Evolutionary conservation across 2,797 vertebrate species (phyloP), one percentile per base, ranked within the genome.

Genomic region (Crenichthys baileyi): DNA sequence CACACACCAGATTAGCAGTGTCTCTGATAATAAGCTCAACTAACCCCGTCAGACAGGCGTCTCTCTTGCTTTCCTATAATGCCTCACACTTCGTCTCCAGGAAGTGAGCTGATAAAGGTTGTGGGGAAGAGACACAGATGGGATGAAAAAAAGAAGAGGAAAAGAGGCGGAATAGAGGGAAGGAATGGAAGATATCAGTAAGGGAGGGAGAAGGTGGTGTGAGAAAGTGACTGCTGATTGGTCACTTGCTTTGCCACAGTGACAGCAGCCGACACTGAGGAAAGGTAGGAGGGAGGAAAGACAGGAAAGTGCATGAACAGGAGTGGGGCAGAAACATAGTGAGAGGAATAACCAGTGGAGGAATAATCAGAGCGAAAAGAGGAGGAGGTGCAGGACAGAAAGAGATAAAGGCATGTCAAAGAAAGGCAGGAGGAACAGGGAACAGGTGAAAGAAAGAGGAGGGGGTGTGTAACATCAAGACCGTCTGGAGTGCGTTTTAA

Each of bases 41-140:
- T 93, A 94, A 94, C 93, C 93, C 91, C 70, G 88, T 93, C 93
- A 94, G 93, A 94, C 93, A 92, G 91, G 88, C 90, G 90, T 92
- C 92, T 92, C 89, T n/a, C 56, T 26, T 9, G 8, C 89, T 92
- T 90, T 94, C 92, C 93, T 93, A 94, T 83, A 93, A 94, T 93
- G 89, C 93, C 90, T 90, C 91, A 88, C 81, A 88, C 89, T 90
- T 90, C 26, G 85, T 91, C 90, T 93, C 88, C 92, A 94, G 93
- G 90, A 95, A 94, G 92, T 93, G 91, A 91, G 87, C 80, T 89
- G 90, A 91, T 90, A 86, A 87, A 91, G 91, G 90, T 88, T 87
- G 90, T 29, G 51, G 86, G 85, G 88, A 88, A 85, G 90, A 79
- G 81, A 88, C 78, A 88, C 82, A 89, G 86, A 88, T 85, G 89